Evolutionary conservation across 2,113 vertebrate genomes (phyloP).

Genomic region (Pseudois nayaur): DNA sequence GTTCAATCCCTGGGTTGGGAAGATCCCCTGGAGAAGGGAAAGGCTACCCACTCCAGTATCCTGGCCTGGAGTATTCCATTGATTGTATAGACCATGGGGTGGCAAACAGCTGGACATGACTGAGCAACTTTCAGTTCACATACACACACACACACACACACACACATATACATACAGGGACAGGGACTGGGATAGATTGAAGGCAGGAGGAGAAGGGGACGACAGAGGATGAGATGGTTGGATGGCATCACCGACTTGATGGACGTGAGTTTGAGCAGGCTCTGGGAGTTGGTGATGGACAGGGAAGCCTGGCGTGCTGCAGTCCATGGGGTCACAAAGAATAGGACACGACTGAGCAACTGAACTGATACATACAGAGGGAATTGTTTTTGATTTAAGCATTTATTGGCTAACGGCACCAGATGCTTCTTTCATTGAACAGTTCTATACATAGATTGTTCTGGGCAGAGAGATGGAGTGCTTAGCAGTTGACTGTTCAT

Average conservation of each 20-base stretch:
- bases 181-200: neutral
- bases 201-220: neutral
- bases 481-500: neutral
- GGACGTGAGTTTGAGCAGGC: neutral
- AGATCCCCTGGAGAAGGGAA: neutral
- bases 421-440: neutral
- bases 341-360: neutral
- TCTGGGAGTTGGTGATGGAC: neutral
- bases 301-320: neutral
- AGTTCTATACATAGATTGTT: neutral
- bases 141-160: accelerated
- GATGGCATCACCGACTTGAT: neutral
- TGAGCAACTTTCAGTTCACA: neutral
- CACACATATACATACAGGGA: neutral
- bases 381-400: neutral
- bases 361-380: neutral
- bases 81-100: neutral
- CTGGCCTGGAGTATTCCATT: neutral
- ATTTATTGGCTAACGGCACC: neutral
- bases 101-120: neutral
- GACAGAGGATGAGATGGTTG: neutral
- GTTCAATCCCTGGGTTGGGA: neutral
- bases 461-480: neutral
- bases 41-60: neutral
- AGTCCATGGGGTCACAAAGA: neutral